Percentiles rank a stretch among this genome's conserved stretches.
phyloP scores from a whole-genome alignment of 2,797 vertebrate species.

The Hybognathus amarus region DNA sequence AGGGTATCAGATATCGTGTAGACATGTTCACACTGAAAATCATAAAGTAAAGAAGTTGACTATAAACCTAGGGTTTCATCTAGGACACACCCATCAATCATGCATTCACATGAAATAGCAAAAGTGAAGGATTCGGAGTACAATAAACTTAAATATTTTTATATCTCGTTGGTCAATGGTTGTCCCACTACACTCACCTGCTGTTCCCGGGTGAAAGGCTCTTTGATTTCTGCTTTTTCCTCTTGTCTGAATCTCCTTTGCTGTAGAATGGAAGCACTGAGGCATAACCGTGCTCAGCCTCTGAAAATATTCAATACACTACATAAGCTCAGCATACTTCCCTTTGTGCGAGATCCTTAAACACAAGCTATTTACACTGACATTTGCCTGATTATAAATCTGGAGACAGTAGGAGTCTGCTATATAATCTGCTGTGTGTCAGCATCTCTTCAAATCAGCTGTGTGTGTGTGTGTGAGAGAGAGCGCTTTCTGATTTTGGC shows the following conservation, averaged over 20 bases:
- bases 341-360: neutral
- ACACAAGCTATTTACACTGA: neutral
- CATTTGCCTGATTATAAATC: neutral
- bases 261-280: conserved; percentile 80
- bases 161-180: neutral
- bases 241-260: conserved; percentile 71
- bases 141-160: neutral
- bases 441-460: conserved; percentile 56
- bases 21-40: neutral
- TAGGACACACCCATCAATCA: neutral
- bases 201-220: conserved; percentile 77
- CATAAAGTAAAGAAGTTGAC: neutral
- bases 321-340: neutral
- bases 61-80: neutral
- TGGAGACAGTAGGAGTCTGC: neutral
- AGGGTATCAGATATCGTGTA: neutral
- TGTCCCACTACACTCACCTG: conserved; percentile 72
- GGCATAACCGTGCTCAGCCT: conserved; percentile 94
- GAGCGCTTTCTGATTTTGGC: conserved; percentile 70
- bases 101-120: neutral
- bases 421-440: neutral
- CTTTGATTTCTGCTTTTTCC: conserved; percentile 78
- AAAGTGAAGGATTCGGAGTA: neutral
- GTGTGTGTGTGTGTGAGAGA: conserved; percentile 28
- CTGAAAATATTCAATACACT: conserved; percentile 66